Conservation (phyloP, 2,113 vertebrate species). For the Notechis scutatus region DNA sequence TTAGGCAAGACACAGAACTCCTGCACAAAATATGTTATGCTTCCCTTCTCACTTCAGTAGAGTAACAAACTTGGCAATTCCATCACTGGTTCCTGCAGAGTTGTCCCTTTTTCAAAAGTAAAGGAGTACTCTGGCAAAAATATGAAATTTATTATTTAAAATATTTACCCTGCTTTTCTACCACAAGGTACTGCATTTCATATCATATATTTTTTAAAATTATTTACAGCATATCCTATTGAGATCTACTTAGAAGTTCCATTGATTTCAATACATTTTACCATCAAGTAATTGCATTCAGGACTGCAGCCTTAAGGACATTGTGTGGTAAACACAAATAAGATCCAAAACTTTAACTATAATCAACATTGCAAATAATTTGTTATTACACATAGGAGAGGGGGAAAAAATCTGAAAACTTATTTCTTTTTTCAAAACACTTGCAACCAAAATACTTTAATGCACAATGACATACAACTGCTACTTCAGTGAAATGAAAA, state of each 20-base stretch:
- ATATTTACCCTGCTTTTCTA: not conserved
- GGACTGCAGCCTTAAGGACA: slow-evolving; percentile 15
- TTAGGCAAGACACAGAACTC: not conserved
- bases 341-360: slow-evolving; percentile 31
- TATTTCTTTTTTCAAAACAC: slow-evolving; percentile 52
- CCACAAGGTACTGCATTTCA: slow-evolving; percentile 7
- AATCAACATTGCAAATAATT: slow-evolving; percentile 34
- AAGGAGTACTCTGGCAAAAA: not conserved
- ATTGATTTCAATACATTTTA: not conserved
- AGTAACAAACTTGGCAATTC: not conserved
- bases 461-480: slow-evolving; percentile 45
- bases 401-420: slow-evolving; percentile 43
- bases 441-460: slow-evolving; percentile 54
- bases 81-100: not conserved
- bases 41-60: not conserved
- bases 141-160: not conserved
- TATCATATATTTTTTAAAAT: slow-evolving; percentile 15
- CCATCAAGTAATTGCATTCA: not conserved
- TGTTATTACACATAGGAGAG: slow-evolving; percentile 7
- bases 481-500: slow-evolving; percentile 49
- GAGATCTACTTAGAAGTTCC: not conserved
- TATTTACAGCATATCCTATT: not conserved
- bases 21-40: not conserved
- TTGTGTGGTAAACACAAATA: slow-evolving; percentile 41
- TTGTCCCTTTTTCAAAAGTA: not conserved